phyloP scores from a whole-genome alignment of 2,797 vertebrate genomes.

The Orestias chungarensis region DNA sequence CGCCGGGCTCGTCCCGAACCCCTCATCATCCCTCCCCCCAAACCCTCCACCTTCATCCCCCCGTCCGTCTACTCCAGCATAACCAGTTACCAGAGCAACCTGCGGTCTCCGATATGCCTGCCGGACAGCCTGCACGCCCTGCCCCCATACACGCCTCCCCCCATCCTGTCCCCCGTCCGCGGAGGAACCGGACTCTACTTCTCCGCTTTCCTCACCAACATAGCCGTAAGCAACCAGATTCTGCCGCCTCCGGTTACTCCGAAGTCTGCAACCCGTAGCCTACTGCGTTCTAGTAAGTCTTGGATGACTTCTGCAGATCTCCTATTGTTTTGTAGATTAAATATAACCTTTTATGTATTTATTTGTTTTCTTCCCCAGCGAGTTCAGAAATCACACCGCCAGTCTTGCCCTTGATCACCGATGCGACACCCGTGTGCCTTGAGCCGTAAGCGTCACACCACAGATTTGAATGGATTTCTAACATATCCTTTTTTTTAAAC shows the following conservation, averaged over 20 bases:
- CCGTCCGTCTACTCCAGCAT: slow-evolving; percentile 91
- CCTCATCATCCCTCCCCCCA: slow-evolving; percentile 96
- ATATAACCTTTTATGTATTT: neutral
- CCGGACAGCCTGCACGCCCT: slow-evolving; percentile 62
- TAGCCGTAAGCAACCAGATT: slow-evolving; percentile 80
- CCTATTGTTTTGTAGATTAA: neutral
- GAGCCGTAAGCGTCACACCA: slow-evolving; percentile 86
- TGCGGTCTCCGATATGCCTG: slow-evolving; percentile 92
- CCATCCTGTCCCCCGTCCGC: slow-evolving; percentile 90
- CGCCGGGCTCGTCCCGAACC: slow-evolving; percentile 94
- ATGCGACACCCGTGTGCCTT: slow-evolving; percentile 89
- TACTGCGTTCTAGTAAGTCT: slow-evolving; percentile 87
- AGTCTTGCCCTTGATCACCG: slow-evolving; percentile 83
- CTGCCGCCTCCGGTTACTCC: slow-evolving; percentile 86
- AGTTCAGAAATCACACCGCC: slow-evolving; percentile 90
- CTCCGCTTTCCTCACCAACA: slow-evolving; percentile 85
- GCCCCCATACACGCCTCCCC: slow-evolving; percentile 80
- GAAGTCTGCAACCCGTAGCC: slow-evolving; percentile 85
- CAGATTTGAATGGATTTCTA: neutral
- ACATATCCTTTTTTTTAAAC: neutral
- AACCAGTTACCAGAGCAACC: slow-evolving; percentile 91
- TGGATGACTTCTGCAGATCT: neutral
- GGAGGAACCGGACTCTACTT: slow-evolving; percentile 92
- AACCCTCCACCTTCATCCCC: slow-evolving; percentile 90
- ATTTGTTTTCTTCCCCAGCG: slow-evolving; percentile 71